Conservation (phyloP, 1,140 invertebrate species). For the Habropoda laboriosa region DNA sequence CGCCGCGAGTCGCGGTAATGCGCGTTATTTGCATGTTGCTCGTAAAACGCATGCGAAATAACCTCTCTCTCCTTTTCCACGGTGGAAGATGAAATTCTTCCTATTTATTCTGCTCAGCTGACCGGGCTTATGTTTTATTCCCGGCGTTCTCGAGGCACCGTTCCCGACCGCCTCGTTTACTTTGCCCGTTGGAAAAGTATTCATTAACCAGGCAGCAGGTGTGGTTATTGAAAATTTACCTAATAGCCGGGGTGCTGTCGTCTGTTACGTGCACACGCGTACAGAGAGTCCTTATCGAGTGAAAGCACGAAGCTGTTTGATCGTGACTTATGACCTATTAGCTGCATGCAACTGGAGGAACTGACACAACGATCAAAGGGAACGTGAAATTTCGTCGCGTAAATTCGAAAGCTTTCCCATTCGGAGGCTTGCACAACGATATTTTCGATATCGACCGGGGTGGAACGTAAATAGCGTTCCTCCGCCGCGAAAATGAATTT, state of each 20-base stretch:
- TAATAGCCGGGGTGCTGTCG: too few relatives aligned
- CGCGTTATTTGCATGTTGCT: conserved; percentile 2
- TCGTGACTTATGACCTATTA: background rate
- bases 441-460: background rate
- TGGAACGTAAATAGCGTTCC: too few relatives aligned
- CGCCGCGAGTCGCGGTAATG: background rate
- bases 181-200: background rate
- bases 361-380: background rate
- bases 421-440: background rate
- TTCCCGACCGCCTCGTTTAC: too few relatives aligned
- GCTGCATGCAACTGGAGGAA: background rate
- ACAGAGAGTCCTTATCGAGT: too few relatives aligned
- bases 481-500: background rate
- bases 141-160: background rate
- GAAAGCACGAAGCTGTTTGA: background rate
- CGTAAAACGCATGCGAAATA: conserved; percentile 19
- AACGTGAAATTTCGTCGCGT: background rate
- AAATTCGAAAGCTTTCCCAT: background rate
- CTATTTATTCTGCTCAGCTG: background rate
- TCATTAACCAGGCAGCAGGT: too few relatives aligned
- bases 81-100: background rate
- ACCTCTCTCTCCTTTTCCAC: background rate
- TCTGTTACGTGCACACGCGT: background rate
- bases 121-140: conserved; percentile 3
- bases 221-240: background rate